Percentiles rank a stretch among this genome's conserved stretches.
Evolutionary conservation across 2,888 invertebrate species (phyloP).

Genomic region (Melangyna quadrimaculata): DNA sequence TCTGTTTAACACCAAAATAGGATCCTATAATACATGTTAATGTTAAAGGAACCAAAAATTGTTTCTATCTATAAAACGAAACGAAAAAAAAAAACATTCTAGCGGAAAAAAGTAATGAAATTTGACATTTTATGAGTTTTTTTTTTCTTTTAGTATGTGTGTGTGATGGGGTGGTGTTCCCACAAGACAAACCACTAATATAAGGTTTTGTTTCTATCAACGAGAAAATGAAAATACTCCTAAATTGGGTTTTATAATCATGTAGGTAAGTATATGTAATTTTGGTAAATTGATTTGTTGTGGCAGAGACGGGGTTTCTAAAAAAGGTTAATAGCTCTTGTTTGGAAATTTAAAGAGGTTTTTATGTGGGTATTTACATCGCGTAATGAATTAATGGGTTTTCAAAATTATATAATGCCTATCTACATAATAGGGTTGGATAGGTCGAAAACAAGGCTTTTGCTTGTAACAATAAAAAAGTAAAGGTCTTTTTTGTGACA

Average conservation of each 20-base stretch:
- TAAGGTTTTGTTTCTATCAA: background rate
- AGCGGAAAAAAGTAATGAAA: conserved; percentile 63
- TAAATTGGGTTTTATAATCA: conserved; percentile 8
- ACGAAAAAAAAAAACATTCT: conserved; percentile 36
- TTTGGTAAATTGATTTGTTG: conserved; percentile 20
- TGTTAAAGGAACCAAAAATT: background rate
- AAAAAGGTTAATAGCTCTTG: background rate
- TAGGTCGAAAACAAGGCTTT: background rate
- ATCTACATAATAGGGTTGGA: background rate
- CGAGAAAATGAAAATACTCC: background rate
- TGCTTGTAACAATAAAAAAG: background rate
- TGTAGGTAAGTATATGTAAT: conserved; percentile 15
- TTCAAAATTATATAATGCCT: background rate
- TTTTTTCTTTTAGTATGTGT: background rate
- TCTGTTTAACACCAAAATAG: conserved; percentile 3
- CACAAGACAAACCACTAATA: background rate
- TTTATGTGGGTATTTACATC: background rate
- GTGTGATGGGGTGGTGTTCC: background rate
- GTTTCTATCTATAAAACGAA: background rate
- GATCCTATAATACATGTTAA: background rate
- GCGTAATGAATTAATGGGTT: conserved; percentile 5
- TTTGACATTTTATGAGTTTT: conserved; percentile 59
- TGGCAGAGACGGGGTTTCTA: background rate
- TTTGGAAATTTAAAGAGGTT: background rate
- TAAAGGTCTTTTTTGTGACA: background rate